Conservation (phyloP, 1,140 invertebrate species). For the Myzus persicae region DNA sequence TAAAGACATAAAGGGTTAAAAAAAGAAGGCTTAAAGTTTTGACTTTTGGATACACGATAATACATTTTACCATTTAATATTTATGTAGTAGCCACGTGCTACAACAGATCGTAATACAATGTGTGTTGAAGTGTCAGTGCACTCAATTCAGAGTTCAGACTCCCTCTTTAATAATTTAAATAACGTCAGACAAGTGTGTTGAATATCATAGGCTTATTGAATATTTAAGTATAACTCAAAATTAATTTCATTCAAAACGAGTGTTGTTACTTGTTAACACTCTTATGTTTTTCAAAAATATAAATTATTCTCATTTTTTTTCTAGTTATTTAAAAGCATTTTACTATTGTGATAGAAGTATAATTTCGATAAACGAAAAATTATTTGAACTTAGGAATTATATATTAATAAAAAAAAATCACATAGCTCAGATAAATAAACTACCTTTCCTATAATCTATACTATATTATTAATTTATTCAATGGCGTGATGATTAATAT, state of each 20-base stretch:
- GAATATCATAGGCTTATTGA: not conserved
- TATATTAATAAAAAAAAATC: not conserved
- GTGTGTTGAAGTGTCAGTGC: conserved; percentile 19
- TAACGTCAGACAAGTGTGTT: not conserved
- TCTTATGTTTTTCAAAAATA: not conserved
- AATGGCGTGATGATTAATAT: no score
- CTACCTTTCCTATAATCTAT: not conserved
- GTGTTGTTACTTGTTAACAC: not conserved
- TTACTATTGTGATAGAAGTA: not conserved
- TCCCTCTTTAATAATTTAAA: not conserved
- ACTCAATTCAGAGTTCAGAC: not conserved
- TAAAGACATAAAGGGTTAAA: not conserved
- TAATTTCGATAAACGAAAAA: not conserved
- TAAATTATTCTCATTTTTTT: not conserved
- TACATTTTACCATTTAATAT: not conserved
- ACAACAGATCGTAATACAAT: not conserved
- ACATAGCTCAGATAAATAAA: not conserved
- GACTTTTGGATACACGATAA: not conserved
- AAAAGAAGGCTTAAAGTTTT: not conserved
- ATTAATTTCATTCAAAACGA: not conserved
- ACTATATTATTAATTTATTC: not conserved
- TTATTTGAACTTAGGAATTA: not conserved
- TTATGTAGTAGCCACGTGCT: not conserved
- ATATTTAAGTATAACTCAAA: not conserved
- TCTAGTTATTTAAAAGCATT: not conserved